Evolutionary conservation across 2,888 invertebrate species (phyloP), one percentile per base, ranked within the genome.

Genomic region (Helleia helle): DNA sequence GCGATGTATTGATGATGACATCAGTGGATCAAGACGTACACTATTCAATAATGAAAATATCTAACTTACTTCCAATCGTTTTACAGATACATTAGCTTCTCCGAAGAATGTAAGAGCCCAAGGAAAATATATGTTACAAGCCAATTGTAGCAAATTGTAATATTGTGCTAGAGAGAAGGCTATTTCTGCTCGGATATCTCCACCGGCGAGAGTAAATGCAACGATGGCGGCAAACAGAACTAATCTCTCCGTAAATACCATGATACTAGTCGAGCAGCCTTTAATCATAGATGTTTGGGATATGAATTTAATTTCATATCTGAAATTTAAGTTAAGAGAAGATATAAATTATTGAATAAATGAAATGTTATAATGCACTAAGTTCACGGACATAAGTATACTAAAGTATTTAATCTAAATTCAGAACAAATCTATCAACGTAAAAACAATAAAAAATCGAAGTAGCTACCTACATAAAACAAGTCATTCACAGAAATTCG

Each of bases 201-300:
- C 87, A 0, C 91, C 92, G 49, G 88, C 62, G 4, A 93, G 71
- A 25, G 92, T 90, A 54, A 90, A 94, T 0, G 91, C 86, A 25
- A 93, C 86, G 38, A 96, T 81, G 1, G 94, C 93, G 36, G 93
- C 86, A 63, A 91, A 94, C 8, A 95, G 74, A 11, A 95, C 92
- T 44, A 94, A 88, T 45, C 96, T 89, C 58, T 94, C 93, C 0
- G 94, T 93, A 59, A 94, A 95, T 15, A 95, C 91, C 59, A 89
- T 89, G 49, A 88, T 60, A 0, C 90, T 89, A 24, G 87, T 73
- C 6, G 88, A 89, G 51, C 90, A 87, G 0, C 89, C 90, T 57
- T 87, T 84, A 42, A 90, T 86, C 75, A 89, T 89, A 0, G 91
- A 89, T 3, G 90, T 89, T 39, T 86, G 76, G 49, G 87, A 81